These are phyloP conservation scores for Pygoscelis antarcticus DNA, from an alignment of 2,113 vertebrate species.

Conservation along the genomic window DNA sequence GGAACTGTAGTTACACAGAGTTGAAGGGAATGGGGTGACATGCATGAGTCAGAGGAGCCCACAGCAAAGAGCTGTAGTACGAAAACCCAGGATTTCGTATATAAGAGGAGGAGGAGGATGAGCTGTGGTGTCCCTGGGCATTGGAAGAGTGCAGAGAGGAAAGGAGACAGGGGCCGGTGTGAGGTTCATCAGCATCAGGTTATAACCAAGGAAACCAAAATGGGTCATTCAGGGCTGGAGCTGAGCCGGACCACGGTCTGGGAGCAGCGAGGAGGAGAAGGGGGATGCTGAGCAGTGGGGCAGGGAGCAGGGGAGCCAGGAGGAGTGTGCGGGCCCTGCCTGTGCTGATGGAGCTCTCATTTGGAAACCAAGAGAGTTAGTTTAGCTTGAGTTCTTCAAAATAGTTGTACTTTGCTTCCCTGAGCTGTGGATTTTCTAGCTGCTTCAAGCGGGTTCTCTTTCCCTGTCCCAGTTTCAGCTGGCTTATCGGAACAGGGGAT, in stretches of 20 bases:
- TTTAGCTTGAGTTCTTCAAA: slow-evolving; percentile 55
- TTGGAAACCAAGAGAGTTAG: background rate
- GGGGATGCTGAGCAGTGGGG: background rate
- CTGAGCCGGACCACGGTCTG: background rate
- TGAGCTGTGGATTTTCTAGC: slow-evolving; percentile 23
- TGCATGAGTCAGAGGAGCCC: background rate
- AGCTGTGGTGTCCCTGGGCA: background rate
- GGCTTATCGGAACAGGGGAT: slow-evolving; percentile 13
- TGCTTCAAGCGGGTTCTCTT: background rate
- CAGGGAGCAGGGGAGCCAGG: background rate
- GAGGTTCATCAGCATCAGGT: background rate
- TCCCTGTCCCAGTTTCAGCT: slow-evolving; percentile 36
- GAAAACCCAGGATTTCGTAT: fast-evolving
- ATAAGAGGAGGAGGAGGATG: background rate
- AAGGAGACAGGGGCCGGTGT: background rate
- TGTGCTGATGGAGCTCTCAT: background rate
- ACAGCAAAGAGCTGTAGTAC: background rate
- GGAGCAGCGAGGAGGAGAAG: background rate
- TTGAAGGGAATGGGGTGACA: background rate
- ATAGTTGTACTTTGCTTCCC: slow-evolving; percentile 41
- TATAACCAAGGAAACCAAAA: background rate
- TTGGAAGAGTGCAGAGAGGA: background rate
- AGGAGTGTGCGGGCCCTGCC: fast-evolving
- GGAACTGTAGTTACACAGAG: background rate
- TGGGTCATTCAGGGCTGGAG: background rate